A percentile compares a stretch with the other conserved stretches of the same genome.
These are phyloP conservation scores for Choloepus didactylus DNA, from an alignment of 2,797 vertebrate species.

Conservation along the genomic window DNA sequence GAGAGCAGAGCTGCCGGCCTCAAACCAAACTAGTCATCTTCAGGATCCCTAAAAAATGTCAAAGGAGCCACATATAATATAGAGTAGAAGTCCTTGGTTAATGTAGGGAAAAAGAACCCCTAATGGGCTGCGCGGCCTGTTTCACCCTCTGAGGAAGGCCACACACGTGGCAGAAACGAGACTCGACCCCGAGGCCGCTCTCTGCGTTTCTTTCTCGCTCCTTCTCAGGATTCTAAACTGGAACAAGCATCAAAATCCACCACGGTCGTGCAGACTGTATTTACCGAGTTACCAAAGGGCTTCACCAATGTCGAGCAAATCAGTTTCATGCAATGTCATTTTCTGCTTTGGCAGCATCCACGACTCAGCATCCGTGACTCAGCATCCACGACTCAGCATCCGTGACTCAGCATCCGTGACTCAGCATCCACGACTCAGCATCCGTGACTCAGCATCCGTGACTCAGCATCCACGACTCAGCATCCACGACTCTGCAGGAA, in stretches of 20 bases:
- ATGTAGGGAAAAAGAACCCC: not conserved
- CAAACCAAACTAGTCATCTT: not conserved
- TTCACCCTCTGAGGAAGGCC: not conserved
- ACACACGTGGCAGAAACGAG: slow-evolving; percentile 38
- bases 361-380: not conserved
- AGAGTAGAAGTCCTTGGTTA: not conserved
- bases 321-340: not conserved
- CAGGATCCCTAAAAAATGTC: not conserved
- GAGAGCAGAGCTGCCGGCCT: not conserved
- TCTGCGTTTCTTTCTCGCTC: slow-evolving; percentile 10
- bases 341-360: slow-evolving; percentile 41
- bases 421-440: no score
- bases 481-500: not conserved
- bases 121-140: not conserved
- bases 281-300: slow-evolving; percentile 49
- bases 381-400: no score
- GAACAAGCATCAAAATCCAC: slow-evolving; percentile 1
- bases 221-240: slow-evolving; percentile 49
- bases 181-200: not conserved
- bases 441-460: no score
- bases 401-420: no score
- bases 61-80: not conserved
- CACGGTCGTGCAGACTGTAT: not conserved
- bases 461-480: no score
- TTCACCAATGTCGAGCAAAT: not conserved